Percentiles rank a stretch among this genome's conserved stretches.
Evolutionary conservation across 2,113 vertebrate species (phyloP).

Genomic region (Hymenochirus boettgeri): DNA sequence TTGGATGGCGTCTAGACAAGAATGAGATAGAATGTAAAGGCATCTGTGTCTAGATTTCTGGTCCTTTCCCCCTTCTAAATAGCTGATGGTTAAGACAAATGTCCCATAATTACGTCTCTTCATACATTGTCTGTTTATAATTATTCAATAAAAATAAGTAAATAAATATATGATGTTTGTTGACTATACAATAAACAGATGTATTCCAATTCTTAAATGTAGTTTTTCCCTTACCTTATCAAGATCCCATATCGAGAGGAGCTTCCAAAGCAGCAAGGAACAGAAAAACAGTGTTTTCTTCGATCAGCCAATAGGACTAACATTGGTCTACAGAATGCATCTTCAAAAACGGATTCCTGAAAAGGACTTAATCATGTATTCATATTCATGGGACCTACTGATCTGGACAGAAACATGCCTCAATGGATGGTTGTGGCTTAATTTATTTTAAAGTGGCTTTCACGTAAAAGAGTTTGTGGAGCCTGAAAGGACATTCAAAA

Average conservation of each 20-base stretch:
- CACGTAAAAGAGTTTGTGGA: conserved; percentile 54
- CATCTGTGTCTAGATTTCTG: no score
- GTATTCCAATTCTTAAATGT: neutral
- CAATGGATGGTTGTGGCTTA: conserved; percentile 48
- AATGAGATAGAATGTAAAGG: no score
- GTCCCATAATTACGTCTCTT: no score
- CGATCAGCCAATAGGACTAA: conserved; percentile 58
- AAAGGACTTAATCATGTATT: fast-evolving
- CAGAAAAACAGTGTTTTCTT: conserved; percentile 71
- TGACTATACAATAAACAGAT: no score
- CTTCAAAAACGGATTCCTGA: conserved; percentile 52
- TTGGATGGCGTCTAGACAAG: no score
- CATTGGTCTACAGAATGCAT: conserved; percentile 38
- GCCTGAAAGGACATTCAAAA: conserved; percentile 14
- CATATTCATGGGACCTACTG: conserved; percentile 21
- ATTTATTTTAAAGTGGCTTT: conserved; percentile 67
- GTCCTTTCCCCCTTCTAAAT: no score
- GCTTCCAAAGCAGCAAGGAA: conserved; percentile 68
- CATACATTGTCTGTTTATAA: no score
- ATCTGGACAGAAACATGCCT: conserved; percentile 41
- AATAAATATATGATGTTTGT: no score
- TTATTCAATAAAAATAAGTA: no score
- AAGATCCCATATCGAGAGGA: conserved; percentile 69
- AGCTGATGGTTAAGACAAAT: no score
- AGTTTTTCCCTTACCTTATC: conserved; percentile 43